Conservation (phyloP, 2,113 vertebrate species). For the Anseranas semipalmata region DNA sequence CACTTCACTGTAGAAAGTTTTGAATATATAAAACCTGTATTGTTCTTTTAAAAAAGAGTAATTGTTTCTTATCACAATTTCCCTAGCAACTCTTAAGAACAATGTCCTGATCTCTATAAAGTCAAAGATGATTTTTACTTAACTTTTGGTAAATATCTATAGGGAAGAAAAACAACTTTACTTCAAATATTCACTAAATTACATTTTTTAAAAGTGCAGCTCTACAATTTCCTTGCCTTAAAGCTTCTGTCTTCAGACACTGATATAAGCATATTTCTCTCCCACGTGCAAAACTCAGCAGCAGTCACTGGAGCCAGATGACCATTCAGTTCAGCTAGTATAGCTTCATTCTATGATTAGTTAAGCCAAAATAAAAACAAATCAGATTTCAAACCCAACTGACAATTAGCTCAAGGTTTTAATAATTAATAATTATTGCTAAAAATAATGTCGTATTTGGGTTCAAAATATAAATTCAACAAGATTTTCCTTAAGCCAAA, state of each 20-base stretch:
- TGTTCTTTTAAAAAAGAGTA: not conserved
- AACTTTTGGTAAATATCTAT: not conserved
- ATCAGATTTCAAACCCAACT: not conserved
- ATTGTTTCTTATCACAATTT: not conserved
- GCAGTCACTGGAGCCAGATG: slow-evolving; percentile 84
- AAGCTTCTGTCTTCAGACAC: slow-evolving; percentile 89
- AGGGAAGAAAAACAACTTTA: not conserved
- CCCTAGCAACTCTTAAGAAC: not conserved
- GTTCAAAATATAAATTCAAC: not conserved
- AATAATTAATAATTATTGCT: not conserved
- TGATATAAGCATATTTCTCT: slow-evolving; percentile 78
- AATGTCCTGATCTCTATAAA: not conserved
- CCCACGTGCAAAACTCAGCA: slow-evolving; percentile 86
- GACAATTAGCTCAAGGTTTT: not conserved
- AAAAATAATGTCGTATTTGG: not conserved
- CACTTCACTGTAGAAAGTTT: not conserved
- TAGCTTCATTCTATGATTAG: slow-evolving; percentile 49
- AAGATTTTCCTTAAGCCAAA: not conserved
- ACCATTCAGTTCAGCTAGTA: slow-evolving; percentile 72
- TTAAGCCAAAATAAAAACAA: not conserved
- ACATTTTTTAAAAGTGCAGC: not conserved
- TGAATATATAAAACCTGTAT: not conserved
- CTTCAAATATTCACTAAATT: not conserved
- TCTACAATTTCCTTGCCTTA: slow-evolving; percentile 75
- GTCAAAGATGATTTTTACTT: not conserved